These are phyloP conservation scores for Orcinus orca DNA, from an alignment of 2,113 vertebrate species.

Conservation along the genomic window DNA sequence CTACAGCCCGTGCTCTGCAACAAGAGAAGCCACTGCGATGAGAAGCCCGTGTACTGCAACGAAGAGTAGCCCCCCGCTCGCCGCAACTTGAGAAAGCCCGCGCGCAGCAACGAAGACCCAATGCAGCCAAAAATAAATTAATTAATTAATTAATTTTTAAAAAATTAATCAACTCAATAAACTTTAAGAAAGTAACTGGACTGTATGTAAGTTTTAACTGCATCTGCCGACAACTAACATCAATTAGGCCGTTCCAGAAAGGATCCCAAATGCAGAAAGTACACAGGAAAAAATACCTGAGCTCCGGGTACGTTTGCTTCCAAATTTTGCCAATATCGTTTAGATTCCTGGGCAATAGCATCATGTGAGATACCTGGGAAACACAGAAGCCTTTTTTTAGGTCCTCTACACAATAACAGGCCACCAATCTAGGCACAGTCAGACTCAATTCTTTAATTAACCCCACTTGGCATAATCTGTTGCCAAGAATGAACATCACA, in stretches of 20 bases:
- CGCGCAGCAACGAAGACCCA: no score
- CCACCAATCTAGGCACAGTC: neutral
- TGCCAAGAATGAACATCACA: neutral
- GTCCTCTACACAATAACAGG: neutral
- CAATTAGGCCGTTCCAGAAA: neutral
- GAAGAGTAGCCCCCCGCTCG: no score
- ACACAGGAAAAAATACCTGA: conserved; percentile 83
- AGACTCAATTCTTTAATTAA: neutral
- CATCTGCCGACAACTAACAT: neutral
- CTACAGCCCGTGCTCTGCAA: no score
- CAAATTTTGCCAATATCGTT: conserved; percentile 89
- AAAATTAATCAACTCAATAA: neutral
- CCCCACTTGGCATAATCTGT: no score
- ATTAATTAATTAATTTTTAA: neutral
- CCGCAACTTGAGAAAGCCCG: no score
- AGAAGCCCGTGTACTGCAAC: no score
- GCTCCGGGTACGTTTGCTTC: conserved; percentile 85
- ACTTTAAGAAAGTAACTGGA: neutral
- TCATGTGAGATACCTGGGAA: conserved; percentile 92
- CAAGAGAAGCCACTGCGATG: no score
- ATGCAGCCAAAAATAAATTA: no score
- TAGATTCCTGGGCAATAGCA: conserved; percentile 93
- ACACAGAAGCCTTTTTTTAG: neutral
- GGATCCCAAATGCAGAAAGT: neutral
- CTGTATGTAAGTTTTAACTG: neutral